A percentile compares a stretch with the other conserved stretches of the same genome.
phyloP scores from a whole-genome alignment of 1,140 invertebrate genomes.

The Procambarus virginalis region DNA sequence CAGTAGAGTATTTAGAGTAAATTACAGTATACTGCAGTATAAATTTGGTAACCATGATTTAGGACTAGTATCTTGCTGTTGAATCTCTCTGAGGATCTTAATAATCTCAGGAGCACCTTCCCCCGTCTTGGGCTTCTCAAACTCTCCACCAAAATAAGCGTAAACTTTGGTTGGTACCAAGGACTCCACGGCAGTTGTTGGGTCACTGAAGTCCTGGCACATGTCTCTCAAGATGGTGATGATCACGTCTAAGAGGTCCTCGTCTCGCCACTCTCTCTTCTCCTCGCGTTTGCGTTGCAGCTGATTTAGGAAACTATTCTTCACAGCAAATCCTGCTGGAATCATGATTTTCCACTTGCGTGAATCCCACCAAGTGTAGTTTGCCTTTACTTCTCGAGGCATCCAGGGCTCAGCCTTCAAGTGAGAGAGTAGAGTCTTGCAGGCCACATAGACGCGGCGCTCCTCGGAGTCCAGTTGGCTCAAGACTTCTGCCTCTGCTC shows the following conservation, averaged over 20 bases:
- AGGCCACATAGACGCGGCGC: not conserved
- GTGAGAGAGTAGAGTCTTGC: slow-evolving; percentile 8
- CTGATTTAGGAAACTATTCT: not conserved
- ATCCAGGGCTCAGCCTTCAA: slow-evolving; percentile 39
- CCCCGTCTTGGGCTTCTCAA: not conserved
- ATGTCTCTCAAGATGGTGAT: not conserved
- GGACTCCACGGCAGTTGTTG: not conserved
- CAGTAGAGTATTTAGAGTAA: no score
- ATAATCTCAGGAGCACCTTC: not conserved
- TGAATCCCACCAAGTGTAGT: slow-evolving; percentile 1
- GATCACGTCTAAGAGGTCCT: not conserved
- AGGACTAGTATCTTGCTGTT: no score
- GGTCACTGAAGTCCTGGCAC: not conserved
- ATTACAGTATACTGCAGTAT: no score
- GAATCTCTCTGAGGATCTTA: not conserved
- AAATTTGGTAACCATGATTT: no score
- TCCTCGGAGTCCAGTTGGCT: not conserved
- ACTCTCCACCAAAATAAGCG: slow-evolving; percentile 33
- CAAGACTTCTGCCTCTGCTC: slow-evolving; percentile 2
- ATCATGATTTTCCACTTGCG: slow-evolving; percentile 4
- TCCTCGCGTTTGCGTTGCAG: not conserved
- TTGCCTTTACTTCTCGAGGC: not conserved
- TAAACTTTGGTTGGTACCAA: not conserved
- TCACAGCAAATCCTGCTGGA: not conserved
- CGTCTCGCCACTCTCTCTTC: not conserved